Percentiles rank a stretch among this genome's conserved stretches.
Evolutionary conservation across 1,140 invertebrate genomes (phyloP).

Genomic region (Coenobita brevimanus): DNA sequence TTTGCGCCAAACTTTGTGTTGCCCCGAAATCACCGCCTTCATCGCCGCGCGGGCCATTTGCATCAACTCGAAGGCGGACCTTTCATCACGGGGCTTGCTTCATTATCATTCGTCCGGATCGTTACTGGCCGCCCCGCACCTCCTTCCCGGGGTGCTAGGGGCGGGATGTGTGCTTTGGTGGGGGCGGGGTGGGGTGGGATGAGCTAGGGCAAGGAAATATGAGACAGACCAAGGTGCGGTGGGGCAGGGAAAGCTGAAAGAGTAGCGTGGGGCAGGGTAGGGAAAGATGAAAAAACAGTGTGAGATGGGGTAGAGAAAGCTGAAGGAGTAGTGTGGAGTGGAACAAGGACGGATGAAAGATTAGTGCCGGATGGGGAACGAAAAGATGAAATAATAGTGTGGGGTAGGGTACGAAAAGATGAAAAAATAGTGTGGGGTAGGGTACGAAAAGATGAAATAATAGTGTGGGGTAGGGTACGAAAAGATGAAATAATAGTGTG

Average conservation of each 20-base stretch:
- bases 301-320: background rate
- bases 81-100: background rate
- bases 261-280: too few relatives aligned
- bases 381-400: background rate
- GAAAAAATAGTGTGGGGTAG: background rate
- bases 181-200: background rate
- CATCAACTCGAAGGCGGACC: background rate
- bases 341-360: too few relatives aligned
- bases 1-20: background rate
- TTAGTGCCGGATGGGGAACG: background rate
- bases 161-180: too few relatives aligned
- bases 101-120: background rate
- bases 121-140: background rate
- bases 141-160: background rate
- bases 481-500: background rate
- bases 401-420: background rate
- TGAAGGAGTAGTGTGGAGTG: too few relatives aligned
- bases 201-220: background rate
- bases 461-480: background rate
- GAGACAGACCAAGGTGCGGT: too few relatives aligned
- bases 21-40: background rate
- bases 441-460: background rate
- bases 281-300: constrained; percentile 10
- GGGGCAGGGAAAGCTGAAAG: too few relatives aligned
- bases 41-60: background rate